Evolutionary conservation across 2,797 vertebrate genomes (phyloP), one percentile per base, ranked within the genome.

Genomic region (Meda fulgida): DNA sequence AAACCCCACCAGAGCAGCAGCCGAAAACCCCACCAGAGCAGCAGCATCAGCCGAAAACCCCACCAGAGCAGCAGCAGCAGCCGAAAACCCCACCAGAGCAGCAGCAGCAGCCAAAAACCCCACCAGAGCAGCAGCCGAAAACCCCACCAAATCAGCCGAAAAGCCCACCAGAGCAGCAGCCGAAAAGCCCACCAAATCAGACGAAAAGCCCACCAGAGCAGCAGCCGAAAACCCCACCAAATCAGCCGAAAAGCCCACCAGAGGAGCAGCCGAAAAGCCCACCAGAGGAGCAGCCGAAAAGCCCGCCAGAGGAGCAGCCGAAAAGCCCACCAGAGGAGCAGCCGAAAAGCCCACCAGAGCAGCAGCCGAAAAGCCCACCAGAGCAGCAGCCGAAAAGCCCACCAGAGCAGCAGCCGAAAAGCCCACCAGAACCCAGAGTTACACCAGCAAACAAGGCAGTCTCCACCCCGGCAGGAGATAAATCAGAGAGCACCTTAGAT

Each of bases 171-270:
- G 71, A 78, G 10, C 6, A 38, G 7, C 36, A 1, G n/a, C n/a
- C n/a, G 3, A 2, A 3, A 21, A 23, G 13, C 40, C 8, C 0
- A 19, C 0, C 18, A 23, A 34, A 7, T 0, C 48, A 0, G 1
- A 1, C 0, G 5, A 51, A 19, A 51, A 2, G 16, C 48, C 6
- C 5, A 18, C 0, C 48, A 5, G 34, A 34, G 2, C 69, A 46
- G 26, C 18, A 29, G n/a, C n/a, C n/a, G 3, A 2, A 3, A 21
- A 23, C 13, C 40, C 8, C 0, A 19, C 0, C 18, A 23, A 34
- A 7, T 0, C 48, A 0, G 1, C 1, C 0, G 5, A 51, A 19
- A 51, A 2, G 16, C 48, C 6, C 5, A 18, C 0, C 48, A 16
- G 9, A n/a, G n/a, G n/a, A 21, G 6, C 48, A 72, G 19, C 7